Base-by-base conservation (phyloP, 2,888 invertebrate genomes). In the Diplolepis rosae region DNA sequence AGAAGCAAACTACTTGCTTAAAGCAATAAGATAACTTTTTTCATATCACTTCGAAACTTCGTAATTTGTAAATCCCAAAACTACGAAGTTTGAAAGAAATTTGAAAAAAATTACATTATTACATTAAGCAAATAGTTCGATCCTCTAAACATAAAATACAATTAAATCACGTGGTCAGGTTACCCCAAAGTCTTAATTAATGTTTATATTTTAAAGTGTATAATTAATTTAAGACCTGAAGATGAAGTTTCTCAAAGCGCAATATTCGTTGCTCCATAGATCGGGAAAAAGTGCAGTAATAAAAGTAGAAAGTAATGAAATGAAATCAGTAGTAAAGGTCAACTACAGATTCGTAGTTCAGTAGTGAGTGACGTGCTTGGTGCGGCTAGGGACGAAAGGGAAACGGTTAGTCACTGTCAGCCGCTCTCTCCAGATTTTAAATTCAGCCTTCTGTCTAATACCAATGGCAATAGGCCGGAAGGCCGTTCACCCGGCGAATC, bases 341-440 rank as follows among this genome's bases (percentile, higher is more conserved):
- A 24, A 27, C 35, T 61, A 39, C 61, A 22, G 35, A 24, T n/a
- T n/a, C n/a, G n/a, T 24, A 4, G 39, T 35, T n/a, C 61, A 61
- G 61, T 61, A 61, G 61, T 27, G 35, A 61, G 35, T 39, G 61
- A 24, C 24, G 61, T 24, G 27, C n/a, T n/a, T 39, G 56, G 0
- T 39, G 4, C 22, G 32, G n/a, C 35, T 39, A 39, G 61, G 24
- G 61, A 27, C 35, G 18, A 35, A 61, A 24, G 61, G 39, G n/a
- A 24, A 61, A 35, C 39, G n/a, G 61, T 61, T 39, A 61, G 61
- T 39, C 2, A n/a, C 7, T 11, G 61, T 61, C 61, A 39, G 61
- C 39, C 61, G 61, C 61, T 39, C 39, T 61, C 27, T 61, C 61
- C 61, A 61, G 61, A 61, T 39, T 24, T 35, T 7, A 61, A 39